These are phyloP conservation scores for Hydropotes inermis DNA, from an alignment of 2,113 vertebrate species.

Conservation along the genomic window DNA sequence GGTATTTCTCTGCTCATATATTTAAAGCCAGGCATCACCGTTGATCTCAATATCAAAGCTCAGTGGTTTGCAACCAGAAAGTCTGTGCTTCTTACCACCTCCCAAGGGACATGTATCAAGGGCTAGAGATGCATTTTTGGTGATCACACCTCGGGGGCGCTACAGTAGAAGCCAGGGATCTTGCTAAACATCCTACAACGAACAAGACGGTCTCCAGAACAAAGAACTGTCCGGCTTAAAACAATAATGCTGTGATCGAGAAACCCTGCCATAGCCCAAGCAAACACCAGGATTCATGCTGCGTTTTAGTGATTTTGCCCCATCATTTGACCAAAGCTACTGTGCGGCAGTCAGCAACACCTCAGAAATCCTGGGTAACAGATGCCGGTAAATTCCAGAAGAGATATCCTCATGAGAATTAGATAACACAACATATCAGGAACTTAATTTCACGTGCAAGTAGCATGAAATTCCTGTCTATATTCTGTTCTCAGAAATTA, in stretches of 20 bases:
- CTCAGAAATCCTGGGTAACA: neutral
- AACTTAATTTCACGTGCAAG: neutral
- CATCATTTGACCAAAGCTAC: neutral
- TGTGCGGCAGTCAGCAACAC: neutral
- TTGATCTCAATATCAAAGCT: neutral
- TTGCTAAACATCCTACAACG: neutral
- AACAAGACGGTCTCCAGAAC: neutral
- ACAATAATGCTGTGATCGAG: neutral
- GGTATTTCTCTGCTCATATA: neutral
- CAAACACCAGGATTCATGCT: neutral
- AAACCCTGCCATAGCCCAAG: neutral
- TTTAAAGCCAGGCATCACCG: neutral
- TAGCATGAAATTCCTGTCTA: neutral
- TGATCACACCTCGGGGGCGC: neutral
- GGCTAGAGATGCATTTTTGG: neutral
- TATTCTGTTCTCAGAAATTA: neutral
- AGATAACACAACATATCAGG: neutral
- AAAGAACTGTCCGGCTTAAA: neutral
- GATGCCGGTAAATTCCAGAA: neutral
- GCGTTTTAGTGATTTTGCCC: neutral
- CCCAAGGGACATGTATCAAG: neutral
- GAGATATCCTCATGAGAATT: neutral
- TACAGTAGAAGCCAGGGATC: neutral
- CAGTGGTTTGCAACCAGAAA: neutral
- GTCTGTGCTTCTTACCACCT: rapidly evolving